Conservation (phyloP, 2,888 invertebrate genomes). For the Drosophila imparisetae region DNA sequence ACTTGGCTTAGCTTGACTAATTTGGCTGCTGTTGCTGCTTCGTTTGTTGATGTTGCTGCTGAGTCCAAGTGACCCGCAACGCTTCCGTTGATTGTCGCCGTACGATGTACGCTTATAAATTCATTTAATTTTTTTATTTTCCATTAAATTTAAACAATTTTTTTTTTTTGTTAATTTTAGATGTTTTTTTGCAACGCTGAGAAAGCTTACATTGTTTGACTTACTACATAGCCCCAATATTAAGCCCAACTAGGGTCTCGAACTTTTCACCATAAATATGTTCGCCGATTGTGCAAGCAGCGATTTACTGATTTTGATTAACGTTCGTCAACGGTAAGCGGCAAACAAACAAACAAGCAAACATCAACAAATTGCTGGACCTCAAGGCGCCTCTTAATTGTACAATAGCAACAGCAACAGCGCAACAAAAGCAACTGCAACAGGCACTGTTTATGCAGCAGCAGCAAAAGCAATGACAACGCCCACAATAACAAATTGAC, state of each 20-base stretch:
- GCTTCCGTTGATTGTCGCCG: conserved; percentile 78
- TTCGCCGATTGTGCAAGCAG: conserved; percentile 63
- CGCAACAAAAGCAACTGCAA: conserved; percentile 17
- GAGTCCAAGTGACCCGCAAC: conserved; percentile 67
- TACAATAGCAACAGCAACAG: conserved; percentile 38
- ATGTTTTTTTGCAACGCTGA: conserved; percentile 49
- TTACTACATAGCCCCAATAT: conserved; percentile 8
- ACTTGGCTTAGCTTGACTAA: conserved; percentile 68
- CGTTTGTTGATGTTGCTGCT: conserved; percentile 16
- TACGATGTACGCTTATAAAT: conserved; percentile 62
- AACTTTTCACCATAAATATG: conserved; percentile 39
- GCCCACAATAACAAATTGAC: conserved; percentile 71
- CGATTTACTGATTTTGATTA: conserved; percentile 61
- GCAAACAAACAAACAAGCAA: conserved; percentile 42
- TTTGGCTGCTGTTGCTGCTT: conserved; percentile 45
- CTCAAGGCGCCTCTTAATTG: conserved; percentile 68
- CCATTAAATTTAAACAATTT: conserved; percentile 54
- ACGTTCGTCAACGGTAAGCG: conserved; percentile 52
- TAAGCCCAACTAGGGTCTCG: conserved; percentile 12
- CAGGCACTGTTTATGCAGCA: conserved; percentile 1
- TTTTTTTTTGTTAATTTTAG: conserved; percentile 26
- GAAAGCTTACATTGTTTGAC: conserved; percentile 61
- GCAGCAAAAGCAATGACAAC: conserved; percentile 55
- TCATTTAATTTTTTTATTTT: conserved; percentile 58
- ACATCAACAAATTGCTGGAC: conserved; percentile 40